Conservation (phyloP, 2,113 vertebrate genomes). For the Pterocles orientalis region DNA sequence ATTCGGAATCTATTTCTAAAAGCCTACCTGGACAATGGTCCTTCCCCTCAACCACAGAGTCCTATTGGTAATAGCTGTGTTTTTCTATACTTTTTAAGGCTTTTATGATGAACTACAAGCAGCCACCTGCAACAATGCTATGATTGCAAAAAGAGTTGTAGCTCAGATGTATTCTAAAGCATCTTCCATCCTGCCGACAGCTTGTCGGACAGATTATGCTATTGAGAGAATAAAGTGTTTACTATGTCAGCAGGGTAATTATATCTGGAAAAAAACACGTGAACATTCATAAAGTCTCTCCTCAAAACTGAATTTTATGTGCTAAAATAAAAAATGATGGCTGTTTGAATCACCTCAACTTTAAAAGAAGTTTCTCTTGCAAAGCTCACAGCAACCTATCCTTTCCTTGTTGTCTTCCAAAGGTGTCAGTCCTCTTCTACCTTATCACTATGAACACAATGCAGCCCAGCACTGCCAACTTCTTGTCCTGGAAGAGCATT, state of each 20-base stretch:
- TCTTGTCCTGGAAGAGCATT: neutral
- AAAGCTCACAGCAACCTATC: neutral
- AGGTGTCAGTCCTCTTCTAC: neutral
- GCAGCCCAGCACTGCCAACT: neutral
- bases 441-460: neutral
- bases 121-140: neutral
- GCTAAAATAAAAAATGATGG: neutral
- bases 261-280: neutral
- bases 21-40: neutral
- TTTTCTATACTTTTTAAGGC: neutral
- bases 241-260: conserved; percentile 11
- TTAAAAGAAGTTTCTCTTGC: neutral
- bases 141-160: neutral
- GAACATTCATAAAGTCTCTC: neutral
- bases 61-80: neutral
- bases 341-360: neutral
- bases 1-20: neutral
- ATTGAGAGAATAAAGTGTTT: conserved; percentile 12
- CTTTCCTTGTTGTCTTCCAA: neutral
- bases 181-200: neutral
- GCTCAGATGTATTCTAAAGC: neutral
- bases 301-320: neutral
- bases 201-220: neutral
- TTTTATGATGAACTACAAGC: neutral
- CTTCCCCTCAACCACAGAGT: neutral